phyloP scores from a whole-genome alignment of 2,797 vertebrate species.

The Sphenopsis melanotis region DNA sequence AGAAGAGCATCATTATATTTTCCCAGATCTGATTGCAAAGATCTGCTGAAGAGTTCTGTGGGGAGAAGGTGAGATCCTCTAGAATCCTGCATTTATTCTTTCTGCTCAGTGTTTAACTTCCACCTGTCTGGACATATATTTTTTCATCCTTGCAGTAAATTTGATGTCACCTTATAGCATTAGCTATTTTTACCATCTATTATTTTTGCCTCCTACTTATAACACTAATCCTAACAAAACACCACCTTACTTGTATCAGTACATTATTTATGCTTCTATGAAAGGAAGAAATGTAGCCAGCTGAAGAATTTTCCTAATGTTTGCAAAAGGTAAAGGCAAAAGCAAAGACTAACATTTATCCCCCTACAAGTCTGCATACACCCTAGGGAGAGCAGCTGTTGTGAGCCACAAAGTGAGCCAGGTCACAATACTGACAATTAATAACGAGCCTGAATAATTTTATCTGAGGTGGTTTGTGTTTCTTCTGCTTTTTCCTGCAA shows the following conservation, averaged over 20 bases:
- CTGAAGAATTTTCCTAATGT: background rate
- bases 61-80: background rate
- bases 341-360: background rate
- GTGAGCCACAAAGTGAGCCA: background rate
- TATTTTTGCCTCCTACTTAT: background rate
- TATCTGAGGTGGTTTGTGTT: background rate
- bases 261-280: background rate
- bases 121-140: background rate
- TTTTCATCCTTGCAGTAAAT: background rate
- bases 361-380: background rate
- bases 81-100: background rate
- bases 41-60: background rate
- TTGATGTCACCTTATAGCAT: background rate
- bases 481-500: background rate
- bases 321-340: background rate
- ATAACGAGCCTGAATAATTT: background rate
- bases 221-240: background rate
- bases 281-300: background rate
- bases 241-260: background rate
- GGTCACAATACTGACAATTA: background rate
- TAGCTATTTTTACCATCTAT: background rate
- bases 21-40: background rate
- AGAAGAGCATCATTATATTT: background rate
- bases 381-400: background rate
- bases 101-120: background rate